phyloP scores from a whole-genome alignment of 2,888 invertebrate species.

The Rhodophaea formosa region DNA sequence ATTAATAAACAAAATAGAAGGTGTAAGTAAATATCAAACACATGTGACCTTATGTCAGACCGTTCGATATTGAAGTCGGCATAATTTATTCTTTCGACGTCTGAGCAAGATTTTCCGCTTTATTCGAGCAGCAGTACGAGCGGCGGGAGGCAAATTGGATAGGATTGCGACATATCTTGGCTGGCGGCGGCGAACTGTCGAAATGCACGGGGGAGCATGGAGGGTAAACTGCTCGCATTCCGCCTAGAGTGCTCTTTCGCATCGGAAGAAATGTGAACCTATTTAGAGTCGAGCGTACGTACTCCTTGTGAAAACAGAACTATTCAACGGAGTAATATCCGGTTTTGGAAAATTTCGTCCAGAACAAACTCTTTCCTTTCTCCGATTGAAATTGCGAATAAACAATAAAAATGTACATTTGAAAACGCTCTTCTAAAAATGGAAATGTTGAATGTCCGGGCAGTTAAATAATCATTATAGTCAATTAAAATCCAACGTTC shows the following conservation, averaged over 20 bases:
- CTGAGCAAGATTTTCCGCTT: slow-evolving; percentile 71
- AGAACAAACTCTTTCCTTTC: slow-evolving; percentile 9
- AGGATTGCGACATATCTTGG: slow-evolving; percentile 75
- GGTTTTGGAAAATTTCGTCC: slow-evolving; percentile 13
- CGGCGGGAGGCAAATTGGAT: slow-evolving; percentile 75
- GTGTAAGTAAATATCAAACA: slow-evolving; percentile 33
- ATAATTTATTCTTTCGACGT: slow-evolving; percentile 67
- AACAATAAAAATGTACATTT: not conserved
- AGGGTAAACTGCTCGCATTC: slow-evolving; percentile 68
- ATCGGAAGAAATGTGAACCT: slow-evolving; percentile 53
- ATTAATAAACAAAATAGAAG: slow-evolving; percentile 1
- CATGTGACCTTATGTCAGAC: slow-evolving; percentile 38
- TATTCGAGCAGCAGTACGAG: slow-evolving; percentile 67
- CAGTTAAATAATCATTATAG: slow-evolving; percentile 19
- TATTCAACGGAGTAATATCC: slow-evolving; percentile 20
- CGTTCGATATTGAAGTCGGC: slow-evolving; percentile 56
- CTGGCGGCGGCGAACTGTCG: slow-evolving; percentile 64
- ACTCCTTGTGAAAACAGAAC: slow-evolving; percentile 28
- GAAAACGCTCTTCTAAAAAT: not conserved
- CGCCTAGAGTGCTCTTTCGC: slow-evolving; percentile 54
- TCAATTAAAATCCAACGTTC: slow-evolving; percentile 22
- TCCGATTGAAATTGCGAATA: slow-evolving; percentile 11
- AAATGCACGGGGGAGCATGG: slow-evolving; percentile 63
- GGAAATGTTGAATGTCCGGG: slow-evolving; percentile 2
- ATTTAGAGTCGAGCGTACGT: slow-evolving; percentile 49